Conservation (phyloP, 2,797 vertebrate species). For the Girardinus metallicus region DNA sequence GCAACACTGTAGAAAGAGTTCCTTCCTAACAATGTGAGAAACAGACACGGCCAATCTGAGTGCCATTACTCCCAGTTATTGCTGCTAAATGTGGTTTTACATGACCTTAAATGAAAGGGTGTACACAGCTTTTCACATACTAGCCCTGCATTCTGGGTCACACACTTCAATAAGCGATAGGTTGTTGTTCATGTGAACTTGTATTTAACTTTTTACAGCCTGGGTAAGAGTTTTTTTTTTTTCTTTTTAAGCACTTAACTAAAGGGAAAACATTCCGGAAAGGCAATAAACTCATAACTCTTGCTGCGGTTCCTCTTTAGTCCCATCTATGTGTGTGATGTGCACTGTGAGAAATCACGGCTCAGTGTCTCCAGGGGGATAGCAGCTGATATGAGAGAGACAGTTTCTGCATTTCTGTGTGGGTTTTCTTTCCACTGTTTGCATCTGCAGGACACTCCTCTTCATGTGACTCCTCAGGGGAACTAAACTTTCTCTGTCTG, state of each 20-base stretch:
- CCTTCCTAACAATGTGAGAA: slow-evolving; percentile 2
- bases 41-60: neutral
- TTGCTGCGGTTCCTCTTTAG: slow-evolving; percentile 24
- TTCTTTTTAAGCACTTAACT: slow-evolving; percentile 5
- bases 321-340: slow-evolving; percentile 33
- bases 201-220: neutral
- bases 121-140: neutral
- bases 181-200: neutral
- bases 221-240: neutral
- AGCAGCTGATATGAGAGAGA: slow-evolving; percentile 39
- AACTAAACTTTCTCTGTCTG: slow-evolving; percentile 47
- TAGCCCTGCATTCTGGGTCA: neutral
- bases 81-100: slow-evolving; percentile 13
- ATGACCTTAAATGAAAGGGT: slow-evolving; percentile 21
- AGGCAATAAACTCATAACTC: slow-evolving; percentile 9
- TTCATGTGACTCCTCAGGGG: slow-evolving; percentile 30
- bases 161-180: neutral
- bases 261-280: slow-evolving; percentile 20
- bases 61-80: neutral
- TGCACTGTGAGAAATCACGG: slow-evolving; percentile 23
- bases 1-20: neutral
- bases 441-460: slow-evolving; percentile 51
- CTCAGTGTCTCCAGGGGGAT: slow-evolving; percentile 26
- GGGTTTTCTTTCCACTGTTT: slow-evolving; percentile 39
- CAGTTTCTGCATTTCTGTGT: slow-evolving; percentile 45